Evolutionary conservation across 2,888 invertebrate genomes (phyloP).

Genomic region (Zeuzera pyrina): DNA sequence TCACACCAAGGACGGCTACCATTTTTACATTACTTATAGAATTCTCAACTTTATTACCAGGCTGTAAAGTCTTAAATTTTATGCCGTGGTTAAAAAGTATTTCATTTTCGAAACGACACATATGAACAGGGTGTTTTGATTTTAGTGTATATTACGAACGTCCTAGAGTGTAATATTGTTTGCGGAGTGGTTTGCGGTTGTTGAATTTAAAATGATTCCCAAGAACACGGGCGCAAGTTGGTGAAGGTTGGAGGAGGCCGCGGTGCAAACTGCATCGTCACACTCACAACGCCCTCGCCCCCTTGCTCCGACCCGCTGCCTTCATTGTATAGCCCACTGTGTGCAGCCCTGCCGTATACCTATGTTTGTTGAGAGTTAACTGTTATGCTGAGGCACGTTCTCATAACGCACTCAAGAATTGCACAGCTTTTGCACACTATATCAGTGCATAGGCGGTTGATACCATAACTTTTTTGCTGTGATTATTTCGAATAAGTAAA

Average conservation of each 20-base stretch:
- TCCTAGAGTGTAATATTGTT: slow-evolving; percentile 39
- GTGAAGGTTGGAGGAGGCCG: slow-evolving; percentile 70
- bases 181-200: slow-evolving; percentile 56
- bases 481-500: too few relatives aligned
- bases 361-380: slow-evolving; percentile 58
- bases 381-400: slow-evolving; percentile 62
- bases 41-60: slow-evolving; percentile 45
- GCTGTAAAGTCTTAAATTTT: slow-evolving; percentile 46
- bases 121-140: slow-evolving; percentile 34
- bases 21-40: slow-evolving; percentile 46
- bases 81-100: slow-evolving; percentile 28
- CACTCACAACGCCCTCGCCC: slow-evolving; percentile 22
- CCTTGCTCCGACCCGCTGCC: slow-evolving; percentile 29
- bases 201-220: slow-evolving; percentile 73
- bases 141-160: slow-evolving; percentile 35
- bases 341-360: slow-evolving; percentile 49
- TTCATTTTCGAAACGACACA: slow-evolving; percentile 55
- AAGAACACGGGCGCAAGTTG: slow-evolving; percentile 71
- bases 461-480: too few relatives aligned
- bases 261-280: slow-evolving; percentile 71
- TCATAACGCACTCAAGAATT: slow-evolving; percentile 45
- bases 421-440: slow-evolving; percentile 42
- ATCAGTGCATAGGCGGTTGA: too few relatives aligned
- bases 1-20: slow-evolving; percentile 61
- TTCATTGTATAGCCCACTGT: slow-evolving; percentile 42